Base-by-base conservation (phyloP, 2,888 invertebrate species). In the Trimorus sp. region DNA sequence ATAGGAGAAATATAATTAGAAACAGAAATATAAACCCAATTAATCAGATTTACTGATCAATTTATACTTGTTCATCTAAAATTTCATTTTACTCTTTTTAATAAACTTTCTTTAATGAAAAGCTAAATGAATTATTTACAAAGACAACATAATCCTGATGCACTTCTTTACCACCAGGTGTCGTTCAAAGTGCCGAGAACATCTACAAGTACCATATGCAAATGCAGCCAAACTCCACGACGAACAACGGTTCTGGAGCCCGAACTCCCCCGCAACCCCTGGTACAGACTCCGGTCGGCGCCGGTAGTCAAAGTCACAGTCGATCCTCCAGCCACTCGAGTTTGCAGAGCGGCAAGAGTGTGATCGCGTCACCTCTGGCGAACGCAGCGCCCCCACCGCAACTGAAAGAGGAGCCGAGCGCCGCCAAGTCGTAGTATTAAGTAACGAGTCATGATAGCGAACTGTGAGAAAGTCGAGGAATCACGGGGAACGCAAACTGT, bases 181-280 rank as follows among this genome's bases (percentile, higher is more conserved):
- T 96, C 60, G 95, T 97, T 11, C 96, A 96, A 88, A 96, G 96
- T 84, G 97, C 97, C 0, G 95, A 95, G 88, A 95, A 95, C 88
- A 95, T 95, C 86, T 95, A 96, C 93, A 94, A 96, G 92, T 94
- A 96, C 92, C 96, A 97, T 89, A 97, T 97, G 96, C 97, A 97
- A 92, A 91, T 95, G 80, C 93, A 94, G 75, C 93, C 94, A 65
- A 94, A 94, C 81, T 92, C 93, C 40, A 92, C 92, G 70, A 93
- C 93, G 69, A 91, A 87, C 73, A 91, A 91, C 74, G 91, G 94
- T 73, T 93, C 94, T 4, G 94, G 94, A 7, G 93, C 94, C 45
- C 94, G 94, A 89, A 94, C 93, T 81, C 95, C 95, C 1, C 95
- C 95, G 0, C 94, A 94, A 49, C 95, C 95, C 0, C 93, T 95